phyloP scores from a whole-genome alignment of 2,797 vertebrate genomes.

The Parauchenoglanis punctatus region DNA sequence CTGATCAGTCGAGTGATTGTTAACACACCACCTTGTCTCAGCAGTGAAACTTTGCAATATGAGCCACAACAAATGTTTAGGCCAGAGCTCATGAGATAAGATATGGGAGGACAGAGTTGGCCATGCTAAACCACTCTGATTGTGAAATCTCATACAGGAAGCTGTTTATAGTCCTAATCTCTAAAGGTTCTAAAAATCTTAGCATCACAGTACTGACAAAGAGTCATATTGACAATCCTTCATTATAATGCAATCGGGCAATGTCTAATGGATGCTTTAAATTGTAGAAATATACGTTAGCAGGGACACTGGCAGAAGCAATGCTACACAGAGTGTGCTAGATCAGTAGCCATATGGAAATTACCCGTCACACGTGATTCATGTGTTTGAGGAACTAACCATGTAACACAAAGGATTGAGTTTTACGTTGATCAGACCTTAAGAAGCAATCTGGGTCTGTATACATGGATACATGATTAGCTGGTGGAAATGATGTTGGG shows the following conservation, averaged over 20 bases:
- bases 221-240: neutral
- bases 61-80: neutral
- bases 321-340: conserved; percentile 4
- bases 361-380: neutral
- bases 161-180: neutral
- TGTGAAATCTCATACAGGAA: neutral
- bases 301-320: conserved; percentile 11
- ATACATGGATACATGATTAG: neutral
- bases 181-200: neutral
- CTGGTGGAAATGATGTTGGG: neutral
- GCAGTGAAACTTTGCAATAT: neutral
- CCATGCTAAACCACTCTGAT: neutral
- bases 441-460: neutral
- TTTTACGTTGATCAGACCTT: neutral
- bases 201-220: too few relatives aligned
- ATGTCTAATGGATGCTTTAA: conserved; percentile 7
- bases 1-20: conserved; percentile 29
- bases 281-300: neutral
- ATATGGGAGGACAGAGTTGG: neutral
- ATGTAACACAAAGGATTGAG: neutral
- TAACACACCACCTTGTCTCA: conserved; percentile 16
- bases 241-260: neutral
- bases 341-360: conserved; percentile 3
- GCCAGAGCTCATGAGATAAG: neutral
- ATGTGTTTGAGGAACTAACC: too few relatives aligned